phyloP scores from a whole-genome alignment of 1,140 invertebrate species.

The Euura lappo region DNA sequence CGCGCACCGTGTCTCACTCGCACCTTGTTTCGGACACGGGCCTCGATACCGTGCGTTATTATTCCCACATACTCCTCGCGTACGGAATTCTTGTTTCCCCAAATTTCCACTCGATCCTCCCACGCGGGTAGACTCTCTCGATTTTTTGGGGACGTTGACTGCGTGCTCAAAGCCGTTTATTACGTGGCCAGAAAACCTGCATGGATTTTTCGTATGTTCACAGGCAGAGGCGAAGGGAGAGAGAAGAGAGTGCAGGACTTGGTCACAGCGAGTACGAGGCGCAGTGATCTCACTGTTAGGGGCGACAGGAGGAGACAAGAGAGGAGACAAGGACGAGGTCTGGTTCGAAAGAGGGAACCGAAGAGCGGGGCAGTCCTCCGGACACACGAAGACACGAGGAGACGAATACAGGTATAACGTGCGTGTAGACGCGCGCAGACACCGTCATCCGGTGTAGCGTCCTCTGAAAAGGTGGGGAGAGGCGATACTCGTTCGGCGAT shows the following conservation, averaged over 20 bases:
- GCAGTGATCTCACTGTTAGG: slow-evolving; percentile 30
- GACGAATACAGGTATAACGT: background rate
- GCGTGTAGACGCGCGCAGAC: background rate
- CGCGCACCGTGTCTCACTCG: slow-evolving; percentile 48
- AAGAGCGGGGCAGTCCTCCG: slow-evolving; percentile 23
- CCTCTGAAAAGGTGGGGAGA: slow-evolving; percentile 7
- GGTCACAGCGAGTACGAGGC: slow-evolving; percentile 18
- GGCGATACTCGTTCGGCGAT: slow-evolving; percentile 42
- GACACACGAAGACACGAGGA: too few relatives aligned
- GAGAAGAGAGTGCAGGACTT: slow-evolving; percentile 17
- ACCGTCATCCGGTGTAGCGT: background rate
- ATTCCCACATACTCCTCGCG: too few relatives aligned
- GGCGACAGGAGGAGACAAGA: slow-evolving; percentile 24
- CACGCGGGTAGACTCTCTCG: too few relatives aligned
- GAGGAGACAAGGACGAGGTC: slow-evolving; percentile 26
- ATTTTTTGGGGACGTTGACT: too few relatives aligned
- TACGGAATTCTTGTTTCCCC: too few relatives aligned
- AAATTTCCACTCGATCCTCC: too few relatives aligned
- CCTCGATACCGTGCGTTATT: too few relatives aligned
- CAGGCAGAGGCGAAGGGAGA: too few relatives aligned
- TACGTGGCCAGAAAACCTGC: too few relatives aligned
- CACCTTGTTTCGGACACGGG: slow-evolving; percentile 43
- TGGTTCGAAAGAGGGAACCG: slow-evolving; percentile 21
- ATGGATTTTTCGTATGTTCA: too few relatives aligned
- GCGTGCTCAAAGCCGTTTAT: too few relatives aligned